Evolutionary conservation across 2,888 invertebrate genomes (phyloP).

Genomic region (Tipula lateralis): DNA sequence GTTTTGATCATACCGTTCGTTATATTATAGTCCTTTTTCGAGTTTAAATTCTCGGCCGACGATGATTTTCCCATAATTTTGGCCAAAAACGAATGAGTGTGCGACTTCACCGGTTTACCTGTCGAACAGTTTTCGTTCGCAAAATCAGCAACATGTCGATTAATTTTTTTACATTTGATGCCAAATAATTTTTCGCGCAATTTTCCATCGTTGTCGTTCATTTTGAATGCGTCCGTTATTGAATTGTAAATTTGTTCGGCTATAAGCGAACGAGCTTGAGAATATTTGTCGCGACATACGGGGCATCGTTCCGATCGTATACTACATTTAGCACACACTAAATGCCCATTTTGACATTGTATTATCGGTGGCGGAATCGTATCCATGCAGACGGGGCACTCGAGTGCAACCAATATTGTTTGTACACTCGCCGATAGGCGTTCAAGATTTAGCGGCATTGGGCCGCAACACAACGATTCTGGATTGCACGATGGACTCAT

Average conservation of each 20-base stretch:
- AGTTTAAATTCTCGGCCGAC: slow-evolving; percentile 50
- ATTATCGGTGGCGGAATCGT: slow-evolving; percentile 58
- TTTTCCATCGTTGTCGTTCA: slow-evolving; percentile 47
- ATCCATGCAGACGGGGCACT: slow-evolving; percentile 62
- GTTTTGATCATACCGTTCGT: slow-evolving; percentile 40
- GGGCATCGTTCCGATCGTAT: slow-evolving; percentile 58
- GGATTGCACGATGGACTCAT: slow-evolving; percentile 50
- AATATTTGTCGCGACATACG: slow-evolving; percentile 56
- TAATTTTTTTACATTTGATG: slow-evolving; percentile 36
- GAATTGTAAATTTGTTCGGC: slow-evolving; percentile 55
- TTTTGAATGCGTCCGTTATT: slow-evolving; percentile 51
- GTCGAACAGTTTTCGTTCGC: background rate
- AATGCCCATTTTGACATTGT: slow-evolving; percentile 63
- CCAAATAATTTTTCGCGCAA: slow-evolving; percentile 52
- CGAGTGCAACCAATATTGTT: slow-evolving; percentile 53
- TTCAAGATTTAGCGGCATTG: slow-evolving; percentile 54
- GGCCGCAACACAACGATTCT: slow-evolving; percentile 52
- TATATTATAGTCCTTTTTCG: background rate
- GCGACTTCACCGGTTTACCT: slow-evolving; percentile 38
- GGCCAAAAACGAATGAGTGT: slow-evolving; percentile 51
- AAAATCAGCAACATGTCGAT: background rate
- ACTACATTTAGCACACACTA: slow-evolving; percentile 58
- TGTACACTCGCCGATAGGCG: slow-evolving; percentile 52
- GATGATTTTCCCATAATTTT: slow-evolving; percentile 51
- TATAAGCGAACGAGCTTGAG: slow-evolving; percentile 52